phyloP scores from a whole-genome alignment of 2,113 vertebrate species.

The Atherinomorus stipes region DNA sequence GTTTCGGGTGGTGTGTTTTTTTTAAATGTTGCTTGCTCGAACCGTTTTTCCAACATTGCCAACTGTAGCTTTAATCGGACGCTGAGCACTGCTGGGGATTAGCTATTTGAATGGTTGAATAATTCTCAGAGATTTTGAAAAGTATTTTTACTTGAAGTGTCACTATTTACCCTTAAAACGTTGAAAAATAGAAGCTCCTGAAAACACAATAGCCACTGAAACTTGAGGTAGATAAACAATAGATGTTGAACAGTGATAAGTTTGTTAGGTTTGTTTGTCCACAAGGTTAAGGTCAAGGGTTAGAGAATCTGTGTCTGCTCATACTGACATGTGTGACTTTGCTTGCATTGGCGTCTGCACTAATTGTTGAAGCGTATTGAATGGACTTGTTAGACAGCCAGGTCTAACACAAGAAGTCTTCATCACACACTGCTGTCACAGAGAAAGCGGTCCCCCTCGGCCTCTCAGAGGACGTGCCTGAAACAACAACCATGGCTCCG shows the following conservation, averaged over 20 bases:
- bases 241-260: constrained; percentile 26
- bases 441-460: constrained; percentile 19
- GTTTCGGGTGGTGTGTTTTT: no score
- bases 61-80: no score
- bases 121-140: no score
- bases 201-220: constrained; percentile 10
- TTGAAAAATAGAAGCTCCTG: neutral
- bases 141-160: no score
- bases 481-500: constrained; percentile 85
- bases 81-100: no score
- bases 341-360: neutral
- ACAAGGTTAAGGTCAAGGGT: constrained; percentile 48
- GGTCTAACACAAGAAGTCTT: constrained; percentile 36
- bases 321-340: neutral
- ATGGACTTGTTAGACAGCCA: constrained; percentile 6
- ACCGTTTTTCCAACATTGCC: no score
- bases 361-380: constrained; percentile 20
- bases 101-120: no score
- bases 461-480: constrained; percentile 85
- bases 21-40: no score
- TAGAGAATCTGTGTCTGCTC: constrained; percentile 28
- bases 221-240: constrained; percentile 5
- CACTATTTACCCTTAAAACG: no score
- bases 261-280: constrained; percentile 36
- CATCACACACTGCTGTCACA: constrained; percentile 25